phyloP scores from a whole-genome alignment of 2,888 invertebrate genomes.

The Ectemnius continuus region DNA sequence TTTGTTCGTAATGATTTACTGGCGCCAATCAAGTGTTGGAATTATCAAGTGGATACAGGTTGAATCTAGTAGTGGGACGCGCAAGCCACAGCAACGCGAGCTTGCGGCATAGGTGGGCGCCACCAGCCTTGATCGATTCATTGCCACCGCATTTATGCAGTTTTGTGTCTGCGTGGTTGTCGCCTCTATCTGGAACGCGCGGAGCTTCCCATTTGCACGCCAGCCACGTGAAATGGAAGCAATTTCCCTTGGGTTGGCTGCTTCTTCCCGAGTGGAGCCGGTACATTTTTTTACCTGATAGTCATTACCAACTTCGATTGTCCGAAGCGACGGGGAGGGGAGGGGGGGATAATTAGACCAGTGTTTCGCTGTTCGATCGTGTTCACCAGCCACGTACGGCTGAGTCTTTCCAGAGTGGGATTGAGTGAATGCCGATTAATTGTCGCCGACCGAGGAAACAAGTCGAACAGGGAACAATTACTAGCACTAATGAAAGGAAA shows the following conservation, averaged over 20 bases:
- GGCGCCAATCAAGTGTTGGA: constrained; percentile 36
- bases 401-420: too few species aligned
- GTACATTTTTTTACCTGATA: too few species aligned
- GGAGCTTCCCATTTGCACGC: not conserved
- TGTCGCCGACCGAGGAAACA: constrained; percentile 29
- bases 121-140: not conserved
- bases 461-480: constrained; percentile 54
- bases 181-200: not conserved
- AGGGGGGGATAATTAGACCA: too few species aligned
- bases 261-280: too few species aligned
- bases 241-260: too few species aligned
- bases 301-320: too few species aligned
- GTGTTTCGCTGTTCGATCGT: too few species aligned
- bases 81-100: too few species aligned
- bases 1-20: constrained; percentile 51
- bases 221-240: not conserved
- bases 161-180: too few species aligned
- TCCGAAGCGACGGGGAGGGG: too few species aligned
- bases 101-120: not conserved
- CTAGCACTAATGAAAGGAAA: constrained; percentile 41
- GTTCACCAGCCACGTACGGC: too few species aligned
- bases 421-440: constrained; percentile 37
- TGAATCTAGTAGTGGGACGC: not conserved
- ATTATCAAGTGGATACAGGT: constrained; percentile 29
- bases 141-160: not conserved